Evolutionary conservation across 1,140 invertebrate species (phyloP).

Genomic region (Drosophila mayri): DNA sequence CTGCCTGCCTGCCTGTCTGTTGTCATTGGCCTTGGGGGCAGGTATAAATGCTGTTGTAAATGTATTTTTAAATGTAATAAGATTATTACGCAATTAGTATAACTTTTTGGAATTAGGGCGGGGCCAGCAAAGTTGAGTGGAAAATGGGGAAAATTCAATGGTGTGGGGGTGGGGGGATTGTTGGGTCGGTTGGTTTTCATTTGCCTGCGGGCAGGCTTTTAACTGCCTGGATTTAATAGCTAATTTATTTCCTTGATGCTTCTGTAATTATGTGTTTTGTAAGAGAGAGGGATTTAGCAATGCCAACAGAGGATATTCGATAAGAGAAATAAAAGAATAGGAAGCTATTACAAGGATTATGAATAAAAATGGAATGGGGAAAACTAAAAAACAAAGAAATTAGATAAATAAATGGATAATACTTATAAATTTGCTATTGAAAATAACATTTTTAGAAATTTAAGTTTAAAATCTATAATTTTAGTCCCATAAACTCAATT

Average conservation of each 20-base stretch:
- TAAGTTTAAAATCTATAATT: neutral
- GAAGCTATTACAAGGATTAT: too few relatives aligned
- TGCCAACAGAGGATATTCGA: neutral
- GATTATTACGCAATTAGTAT: slow-evolving; percentile 82
- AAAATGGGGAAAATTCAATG: slow-evolving; percentile 25
- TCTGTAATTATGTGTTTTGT: slow-evolving; percentile 50
- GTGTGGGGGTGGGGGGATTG: neutral
- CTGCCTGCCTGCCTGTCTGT: slow-evolving; percentile 5
- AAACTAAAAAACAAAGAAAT: too few relatives aligned
- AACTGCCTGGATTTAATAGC: slow-evolving; percentile 74
- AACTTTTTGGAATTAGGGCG: slow-evolving; percentile 60
- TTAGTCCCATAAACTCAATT: neutral
- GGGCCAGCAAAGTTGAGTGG: slow-evolving; percentile 13
- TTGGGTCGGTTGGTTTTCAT: slow-evolving; percentile 9
- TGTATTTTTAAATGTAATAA: slow-evolving; percentile 84
- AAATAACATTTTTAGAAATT: too few relatives aligned
- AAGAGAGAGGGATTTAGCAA: slow-evolving; percentile 1
- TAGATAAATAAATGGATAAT: neutral
- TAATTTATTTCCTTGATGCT: slow-evolving; percentile 67
- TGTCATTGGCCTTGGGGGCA: slow-evolving; percentile 65
- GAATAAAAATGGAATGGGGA: too few relatives aligned
- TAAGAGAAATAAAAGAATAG: neutral
- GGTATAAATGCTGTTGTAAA: slow-evolving; percentile 82
- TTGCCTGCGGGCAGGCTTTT: slow-evolving; percentile 64
- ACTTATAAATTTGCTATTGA: too few relatives aligned